Base-by-base conservation (phyloP, 2,888 invertebrate genomes). In the Drosophila limbata region DNA sequence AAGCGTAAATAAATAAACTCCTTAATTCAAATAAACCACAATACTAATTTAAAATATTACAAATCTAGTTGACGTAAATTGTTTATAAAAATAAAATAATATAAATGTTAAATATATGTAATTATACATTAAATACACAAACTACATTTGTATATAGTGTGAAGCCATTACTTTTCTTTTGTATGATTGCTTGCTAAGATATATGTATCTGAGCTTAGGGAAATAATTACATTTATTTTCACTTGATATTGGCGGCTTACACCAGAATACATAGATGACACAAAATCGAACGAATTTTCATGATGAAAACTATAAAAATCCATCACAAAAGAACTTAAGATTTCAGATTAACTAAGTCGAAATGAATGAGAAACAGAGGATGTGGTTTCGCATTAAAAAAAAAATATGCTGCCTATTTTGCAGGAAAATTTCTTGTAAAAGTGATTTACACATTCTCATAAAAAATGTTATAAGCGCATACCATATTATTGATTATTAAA, bases 61-160 rank as follows among this genome's bases (percentile, higher is more conserved):
- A 44, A 19, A 45, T 13, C 17, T 40, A 53, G 31, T 48, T 40
- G 39, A 39, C 52, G 39, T 52, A 15, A 11, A 17, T 52, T 53
- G 40, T 53, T 52, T 28, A 31, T 40, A 40, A 28, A 40, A 53
- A 53, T 31, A 53, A 53, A 40, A 31, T 31, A 31, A 17, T 31
- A 53, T 28, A 40, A 28, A 42, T 55, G 42, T 28, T 47, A 28
- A 8, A 28, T 28, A 8, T 28, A 28, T 31, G 47, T 47, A 35
- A 35, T 35, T 35, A 35, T 35, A 35, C 13, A 35, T 28, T 28
- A 28, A 28, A 28, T 28, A 28, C 28, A 28, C 28, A 28, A 28
- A 28, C 8, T 28, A 28, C 8, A 28, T 28, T 28, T 28, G 28
- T 28, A 8, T 28, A 28, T 6, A 28, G 28, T 28, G 28, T 2